Base-by-base conservation (phyloP, 2,797 vertebrate genomes). In the Lophotriccus pileatus region DNA sequence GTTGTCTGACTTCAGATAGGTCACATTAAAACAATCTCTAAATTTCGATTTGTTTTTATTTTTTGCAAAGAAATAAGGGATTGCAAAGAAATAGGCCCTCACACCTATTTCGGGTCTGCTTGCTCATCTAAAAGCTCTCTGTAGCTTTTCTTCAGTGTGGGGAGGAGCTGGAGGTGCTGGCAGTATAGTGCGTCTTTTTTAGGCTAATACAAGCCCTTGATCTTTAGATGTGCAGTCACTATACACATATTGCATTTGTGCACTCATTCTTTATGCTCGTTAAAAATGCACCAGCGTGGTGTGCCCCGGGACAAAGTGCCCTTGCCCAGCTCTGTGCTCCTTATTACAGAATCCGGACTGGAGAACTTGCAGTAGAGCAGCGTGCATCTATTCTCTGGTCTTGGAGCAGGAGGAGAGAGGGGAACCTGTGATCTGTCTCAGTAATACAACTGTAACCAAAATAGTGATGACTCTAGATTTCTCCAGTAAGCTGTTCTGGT, bases 401-500 rank as follows among this genome's bases (percentile, higher is more conserved):
- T 55, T 90, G 59, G 63, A 85, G 77, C 49, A 47, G 80, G 58
- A 75, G 64, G 37, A 64, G 47, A 62, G 47, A 70, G 55, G 72
- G 76, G 53, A 24, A 76, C 79, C 44, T 81, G 56, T 66, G 72
- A 41, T 91, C 56, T 92, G 67, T 69, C 34, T 90, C 25, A 36
- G 39, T 86, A 94, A 82, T 63, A 70, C n/a, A 52, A 85, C 62
- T 81, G 60, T 84, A 95, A 89, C 62, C 59, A 82, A 93, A 95
- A 79, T 66, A 95, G 69, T 66, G 58, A 70, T 93, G 82, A 87
- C 56, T 88, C 70, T 66, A 4, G 30, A 50, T 94, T 96, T 92
- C 89, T 94, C 56, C 77, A 90, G 37, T 97, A 87, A 91, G 72
- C 59, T 2, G 7, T 87, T 95, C 90, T 94, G 80, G 39, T 95